Conservation (phyloP, 1,140 invertebrate genomes). For the Eumaeus atala region DNA sequence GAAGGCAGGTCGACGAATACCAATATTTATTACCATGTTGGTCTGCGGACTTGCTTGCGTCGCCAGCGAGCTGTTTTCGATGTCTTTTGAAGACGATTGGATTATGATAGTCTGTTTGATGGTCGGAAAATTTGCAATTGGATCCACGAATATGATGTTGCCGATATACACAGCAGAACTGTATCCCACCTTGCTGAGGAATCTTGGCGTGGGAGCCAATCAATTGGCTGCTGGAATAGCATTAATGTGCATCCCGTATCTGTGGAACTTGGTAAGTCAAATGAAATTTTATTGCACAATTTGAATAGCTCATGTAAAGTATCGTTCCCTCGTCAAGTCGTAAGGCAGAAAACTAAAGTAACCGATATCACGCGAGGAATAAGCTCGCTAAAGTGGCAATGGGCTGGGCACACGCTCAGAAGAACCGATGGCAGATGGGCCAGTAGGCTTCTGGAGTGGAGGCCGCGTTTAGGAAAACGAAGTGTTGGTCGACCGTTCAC, state of each 20-base stretch:
- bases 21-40: constrained; percentile 78
- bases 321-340: too few relatives aligned
- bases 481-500: too few relatives aligned
- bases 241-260: constrained; percentile 81
- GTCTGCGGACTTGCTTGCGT: constrained; percentile 79
- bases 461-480: too few relatives aligned
- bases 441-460: too few relatives aligned
- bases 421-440: too few relatives aligned
- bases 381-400: too few relatives aligned
- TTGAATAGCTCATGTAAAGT: too few relatives aligned
- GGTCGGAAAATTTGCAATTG: constrained; percentile 81
- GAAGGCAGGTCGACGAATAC: constrained; percentile 80
- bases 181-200: constrained; percentile 83
- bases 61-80: constrained; percentile 73
- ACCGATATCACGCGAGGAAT: too few relatives aligned
- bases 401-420: too few relatives aligned
- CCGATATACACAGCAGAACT: constrained; percentile 84
- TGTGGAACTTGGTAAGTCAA: constrained; percentile 80
- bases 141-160: constrained; percentile 81
- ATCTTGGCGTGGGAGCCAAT: constrained; percentile 82
- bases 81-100: constrained; percentile 71
- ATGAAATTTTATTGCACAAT: constrained; percentile 8
- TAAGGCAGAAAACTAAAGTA: too few relatives aligned
- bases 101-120: constrained; percentile 78
- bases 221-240: constrained; percentile 81